Evolutionary conservation across 2,888 invertebrate genomes (phyloP).

Genomic region (Actias luna): DNA sequence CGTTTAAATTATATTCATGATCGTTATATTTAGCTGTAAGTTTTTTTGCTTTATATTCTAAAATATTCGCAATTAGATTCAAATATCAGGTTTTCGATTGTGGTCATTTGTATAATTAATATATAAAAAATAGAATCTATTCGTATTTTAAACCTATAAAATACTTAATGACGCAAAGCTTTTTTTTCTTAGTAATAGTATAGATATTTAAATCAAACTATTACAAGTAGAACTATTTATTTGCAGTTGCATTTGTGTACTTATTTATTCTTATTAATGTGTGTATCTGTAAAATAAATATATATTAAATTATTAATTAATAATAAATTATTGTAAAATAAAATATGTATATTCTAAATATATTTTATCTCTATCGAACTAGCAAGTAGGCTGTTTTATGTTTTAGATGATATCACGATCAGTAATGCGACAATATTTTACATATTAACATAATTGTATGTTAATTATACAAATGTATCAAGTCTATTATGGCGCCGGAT

Average conservation of each 20-base stretch:
- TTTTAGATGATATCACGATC: background rate
- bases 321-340: no score
- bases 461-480: background rate
- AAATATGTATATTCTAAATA: background rate
- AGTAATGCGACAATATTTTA: background rate
- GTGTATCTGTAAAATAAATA: background rate
- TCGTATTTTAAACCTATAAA: background rate
- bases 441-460: background rate
- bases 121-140: background rate
- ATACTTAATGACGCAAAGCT: no score
- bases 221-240: background rate
- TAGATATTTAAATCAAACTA: background rate
- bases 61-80: background rate
- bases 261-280: background rate
- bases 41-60: background rate
- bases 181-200: no score
- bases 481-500: background rate
- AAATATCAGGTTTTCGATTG: background rate
- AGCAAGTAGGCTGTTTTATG: background rate
- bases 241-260: background rate
- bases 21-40: background rate
- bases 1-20: conserved; percentile 1
- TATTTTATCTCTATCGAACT: background rate
- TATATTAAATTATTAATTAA: no score
- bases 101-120: background rate